Base-by-base conservation (phyloP, 2,113 vertebrate species). In the Tor tambroides region DNA sequence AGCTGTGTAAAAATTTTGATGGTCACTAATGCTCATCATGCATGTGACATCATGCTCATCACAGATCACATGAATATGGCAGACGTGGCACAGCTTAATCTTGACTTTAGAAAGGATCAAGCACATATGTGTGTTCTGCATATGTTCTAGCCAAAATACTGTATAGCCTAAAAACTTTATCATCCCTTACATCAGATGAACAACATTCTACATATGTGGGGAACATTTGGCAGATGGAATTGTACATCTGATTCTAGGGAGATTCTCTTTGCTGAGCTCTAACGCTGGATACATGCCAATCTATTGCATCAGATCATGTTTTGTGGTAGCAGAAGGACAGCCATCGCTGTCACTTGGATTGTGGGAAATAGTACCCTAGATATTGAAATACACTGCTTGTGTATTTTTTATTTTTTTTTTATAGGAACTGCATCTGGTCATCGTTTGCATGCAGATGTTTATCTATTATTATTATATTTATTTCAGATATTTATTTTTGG, bases 41-140 rank as follows among this genome's bases (percentile, higher is more conserved):
- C n/a, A n/a, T n/a, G 19, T 80, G 78, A 61, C 54, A 38, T 61
- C 77, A 59, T 80, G 28, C 54, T 80, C 54, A 61, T 80, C 78
- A 61, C 21, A 61, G 78, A 61, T 12, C 51, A 80, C 78, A 61
- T 59, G 23, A 80, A 59, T 56, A 54, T 61, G 78, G 28, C 54
- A 80, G 51, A 80, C 21, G 12, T 56, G 77, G 78, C 19, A n/a
- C 7, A 15, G 30, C 54, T 80, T 80, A 80, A 61, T 80, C 78
- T 38, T 8, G 54, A 35, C 56, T 80, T 80, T n/a, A 56, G 32
- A 41, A 6, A 59, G 56, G 78, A 59, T 80, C 54, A 80, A 80
- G 32, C 51, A 30, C 78, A 41, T 63, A 19, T 49, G 15, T 38
- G 32, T 71, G 32, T 72, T 26, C 54, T 23, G 10, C 51, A 63